phyloP scores from a whole-genome alignment of 1,140 invertebrate species.

The Drosophila virilis region DNA sequence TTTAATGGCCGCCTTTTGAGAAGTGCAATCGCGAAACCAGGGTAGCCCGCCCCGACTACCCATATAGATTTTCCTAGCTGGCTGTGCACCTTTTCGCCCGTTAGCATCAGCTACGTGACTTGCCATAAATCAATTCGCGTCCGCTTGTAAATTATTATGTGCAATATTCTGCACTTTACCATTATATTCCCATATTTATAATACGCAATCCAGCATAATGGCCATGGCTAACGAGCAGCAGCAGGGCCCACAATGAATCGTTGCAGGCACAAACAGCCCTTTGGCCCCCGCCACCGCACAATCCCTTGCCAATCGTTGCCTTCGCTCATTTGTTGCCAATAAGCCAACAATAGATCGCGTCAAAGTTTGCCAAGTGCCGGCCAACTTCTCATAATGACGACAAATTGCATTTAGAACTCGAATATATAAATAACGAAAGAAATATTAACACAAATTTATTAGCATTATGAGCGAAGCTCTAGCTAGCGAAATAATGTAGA shows the following conservation, averaged over 20 bases:
- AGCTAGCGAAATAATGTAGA: background rate
- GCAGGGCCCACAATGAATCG: conserved; percentile 34
- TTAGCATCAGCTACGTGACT: conserved; percentile 59
- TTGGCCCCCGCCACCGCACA: no score
- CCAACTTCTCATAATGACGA: conserved; percentile 58
- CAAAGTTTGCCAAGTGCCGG: conserved; percentile 45
- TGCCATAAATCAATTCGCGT: conserved; percentile 73
- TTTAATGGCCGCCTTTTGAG: conserved; percentile 19
- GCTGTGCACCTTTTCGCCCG: background rate
- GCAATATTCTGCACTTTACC: conserved; percentile 67
- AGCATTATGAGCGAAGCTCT: conserved; percentile 13
- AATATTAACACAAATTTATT: conserved; percentile 50
- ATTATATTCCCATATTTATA: conserved; percentile 50
- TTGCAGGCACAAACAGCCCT: no score
- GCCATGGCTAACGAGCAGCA: conserved; percentile 59
- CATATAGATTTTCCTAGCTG: background rate
- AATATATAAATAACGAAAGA: conserved; percentile 14
- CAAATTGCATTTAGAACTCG: conserved; percentile 63
- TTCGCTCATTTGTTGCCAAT: conserved; percentile 57
- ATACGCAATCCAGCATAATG: conserved; percentile 21
- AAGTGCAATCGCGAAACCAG: conserved; percentile 1
- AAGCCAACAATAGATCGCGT: conserved; percentile 54
- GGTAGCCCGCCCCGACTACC: background rate
- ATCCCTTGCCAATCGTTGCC: background rate
- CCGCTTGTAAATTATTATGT: conserved; percentile 64